Percentiles rank a stretch among this genome's conserved stretches.
Evolutionary conservation across 2,888 invertebrate genomes (phyloP).

Genomic region (Ceraclea dissimilis): DNA sequence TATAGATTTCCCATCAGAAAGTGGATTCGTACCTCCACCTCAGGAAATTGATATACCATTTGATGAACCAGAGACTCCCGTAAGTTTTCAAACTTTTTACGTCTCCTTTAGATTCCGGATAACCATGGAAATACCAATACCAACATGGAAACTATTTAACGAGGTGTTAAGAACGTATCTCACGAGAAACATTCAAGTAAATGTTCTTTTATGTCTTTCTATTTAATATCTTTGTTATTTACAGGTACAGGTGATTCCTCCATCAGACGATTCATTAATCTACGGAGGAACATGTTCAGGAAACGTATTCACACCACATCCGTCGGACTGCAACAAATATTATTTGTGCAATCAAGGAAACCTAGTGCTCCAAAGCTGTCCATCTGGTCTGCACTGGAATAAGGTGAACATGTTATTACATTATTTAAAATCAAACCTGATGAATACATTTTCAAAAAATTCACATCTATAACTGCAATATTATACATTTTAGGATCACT

Average conservation of each 20-base stretch:
- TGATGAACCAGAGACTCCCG: neutral
- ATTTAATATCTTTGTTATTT: too few relatives aligned
- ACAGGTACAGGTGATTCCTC: neutral
- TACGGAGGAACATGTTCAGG: slow-evolving; percentile 44
- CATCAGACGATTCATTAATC: too few relatives aligned
- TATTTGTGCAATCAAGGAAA: slow-evolving; percentile 72
- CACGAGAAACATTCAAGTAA: too few relatives aligned
- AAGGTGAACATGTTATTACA: slow-evolving; percentile 35
- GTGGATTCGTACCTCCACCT: neutral
- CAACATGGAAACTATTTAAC: too few relatives aligned
- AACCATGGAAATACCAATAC: too few relatives aligned
- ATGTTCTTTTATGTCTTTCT: too few relatives aligned
- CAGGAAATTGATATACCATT: neutral
- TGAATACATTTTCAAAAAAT: too few relatives aligned
- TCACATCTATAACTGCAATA: neutral
- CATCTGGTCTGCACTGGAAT: slow-evolving; percentile 71
- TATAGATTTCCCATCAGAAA: neutral
- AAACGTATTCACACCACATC: slow-evolving; percentile 52
- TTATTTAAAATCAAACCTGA: slow-evolving; percentile 11
- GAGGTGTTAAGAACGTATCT: neutral
- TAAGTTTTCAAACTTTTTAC: too few relatives aligned
- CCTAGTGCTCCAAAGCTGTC: slow-evolving; percentile 63
- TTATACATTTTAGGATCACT: slow-evolving; percentile 46
- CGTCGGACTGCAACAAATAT: slow-evolving; percentile 67
- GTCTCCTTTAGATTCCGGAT: too few relatives aligned